Evolutionary conservation across 2,797 vertebrate species (phyloP), one percentile per base, ranked within the genome.

Genomic region (Euphonia xanthogaster): DNA sequence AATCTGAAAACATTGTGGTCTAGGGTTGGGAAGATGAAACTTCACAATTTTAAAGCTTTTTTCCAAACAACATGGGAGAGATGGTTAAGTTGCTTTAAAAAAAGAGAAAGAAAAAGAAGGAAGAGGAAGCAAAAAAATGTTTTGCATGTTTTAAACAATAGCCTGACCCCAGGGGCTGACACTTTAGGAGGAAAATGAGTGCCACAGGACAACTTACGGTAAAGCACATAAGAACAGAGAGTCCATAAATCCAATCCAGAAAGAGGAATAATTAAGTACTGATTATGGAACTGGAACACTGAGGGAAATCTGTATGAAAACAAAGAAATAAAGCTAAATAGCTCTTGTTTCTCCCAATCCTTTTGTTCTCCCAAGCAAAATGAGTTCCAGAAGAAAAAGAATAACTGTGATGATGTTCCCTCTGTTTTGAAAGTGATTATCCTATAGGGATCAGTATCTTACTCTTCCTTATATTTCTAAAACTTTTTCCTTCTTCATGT

Each of bases 371-470:
- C 10, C 22, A 62, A 53, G 11, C 3, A 79, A 83, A 88, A 44
- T 22, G 2, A 48, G 82, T 88, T 95, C 62, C 30, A 66, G 37
- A 88, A 82, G 44, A 79, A 57, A 91, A 85, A 33, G 7, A 53
- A 18, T 60, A 37, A 53, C 31, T 67, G 1, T 61, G 33, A 60
- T 51, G 58, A 68, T 6, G 12, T 44, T 91, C 14, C 5, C 8
- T 55, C 55, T 88, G 11, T 50, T 93, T 87, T 65, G 45, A 90
- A 93, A 76, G 45, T 48, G 21, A 77, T 86, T 86, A 37, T 77
- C 67, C 85, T 81, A 15, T 39, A 42, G 25, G 35, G 39, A 94
- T 80, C 17, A 39, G 39, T 61, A 58, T 84, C 66, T 80, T 57
- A 35, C 15, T 57, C 13, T 62, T 86, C 22, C 28, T 39, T 89